Percentiles rank a stretch among this genome's conserved stretches.
Conservation (phyloP, 2,888 invertebrate species). For the Metalampra italica region DNA sequence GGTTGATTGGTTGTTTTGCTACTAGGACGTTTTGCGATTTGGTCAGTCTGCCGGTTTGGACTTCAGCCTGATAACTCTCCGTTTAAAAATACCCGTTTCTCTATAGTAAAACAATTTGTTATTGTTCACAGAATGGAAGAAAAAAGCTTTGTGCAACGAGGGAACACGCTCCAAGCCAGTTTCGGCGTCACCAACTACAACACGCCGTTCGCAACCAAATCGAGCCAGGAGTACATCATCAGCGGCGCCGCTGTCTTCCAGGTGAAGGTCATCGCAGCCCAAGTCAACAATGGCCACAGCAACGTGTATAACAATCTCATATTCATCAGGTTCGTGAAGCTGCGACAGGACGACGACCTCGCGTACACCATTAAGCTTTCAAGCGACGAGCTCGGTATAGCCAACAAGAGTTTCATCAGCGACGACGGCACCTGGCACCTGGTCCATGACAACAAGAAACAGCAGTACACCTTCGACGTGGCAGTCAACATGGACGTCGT, state of each 20-base stretch:
- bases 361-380: conserved; percentile 31
- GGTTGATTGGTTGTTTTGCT: too few relatives aligned
- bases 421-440: conserved; percentile 45
- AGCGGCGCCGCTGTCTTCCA: conserved; percentile 32
- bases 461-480: conserved; percentile 34
- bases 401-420: conserved; percentile 28
- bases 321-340: conserved; percentile 33
- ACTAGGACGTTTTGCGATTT: too few relatives aligned
- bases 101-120: not conserved
- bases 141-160: conserved; percentile 28
- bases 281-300: conserved; percentile 30
- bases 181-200: conserved; percentile 33
- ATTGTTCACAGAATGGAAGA: conserved; percentile 32
- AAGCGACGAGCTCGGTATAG: conserved; percentile 28
- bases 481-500: conserved; percentile 18
- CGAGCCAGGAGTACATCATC: conserved; percentile 32
- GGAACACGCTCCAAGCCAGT: conserved; percentile 30
- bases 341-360: conserved; percentile 26
- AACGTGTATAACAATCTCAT: conserved; percentile 35
- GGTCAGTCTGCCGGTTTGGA: too few relatives aligned
- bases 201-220: conserved; percentile 27
- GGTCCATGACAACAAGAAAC: conserved; percentile 31
- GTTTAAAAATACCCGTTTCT: too few relatives aligned
- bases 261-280: conserved; percentile 30
- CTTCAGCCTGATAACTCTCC: too few relatives aligned